Evolutionary conservation across 1,140 invertebrate species (phyloP), one percentile per base, ranked within the genome.

Genomic region (Nylanderia fulva): DNA sequence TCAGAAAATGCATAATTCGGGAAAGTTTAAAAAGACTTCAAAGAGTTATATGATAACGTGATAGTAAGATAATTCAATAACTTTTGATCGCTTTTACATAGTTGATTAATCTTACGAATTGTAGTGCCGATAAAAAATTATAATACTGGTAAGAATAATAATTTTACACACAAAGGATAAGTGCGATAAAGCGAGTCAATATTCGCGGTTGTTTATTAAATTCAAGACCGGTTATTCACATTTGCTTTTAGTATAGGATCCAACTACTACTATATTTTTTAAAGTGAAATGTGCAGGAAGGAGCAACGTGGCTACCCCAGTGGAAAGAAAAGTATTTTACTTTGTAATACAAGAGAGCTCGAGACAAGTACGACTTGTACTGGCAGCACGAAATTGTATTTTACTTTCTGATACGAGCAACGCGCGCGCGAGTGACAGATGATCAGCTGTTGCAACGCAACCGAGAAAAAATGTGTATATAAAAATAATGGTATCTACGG

Each of bases 361-460:
- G 48, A 56, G 21, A 58, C 76, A 79, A 69, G 36, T 72, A 21
- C 52, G 9, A 45, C 24, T 1, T 52, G 29, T 64, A 56, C 29
- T 21, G 5, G 36, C 7, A 29, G 18, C 18, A 7, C 9, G 6
- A 42, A 42, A 71, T 80, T 45, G 45, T 58, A 71, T 71, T 71
- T 71, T 27, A 58, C 29, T 39, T 63, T 52, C 9, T 7, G 36
- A 60, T 42, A 36, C 52, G 52, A 56, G 15, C 6, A n/a, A 29
- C 15, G 36, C 39, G 21, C 24, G 42, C 13, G n/a, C 54, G n/a
- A n/a, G n/a, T n/a, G n/a, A n/a, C 15, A 11, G 24, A 71, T 4
- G n/a, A 48, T 58, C 21, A 7, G 21, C 13, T 13, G 15, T 1
- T 13, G 27, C 18, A n/a, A 13, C 13, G 42, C 42, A 48, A 13